Base-by-base conservation (phyloP, 2,888 invertebrate species). In the Tetramorium bicarinatum region DNA sequence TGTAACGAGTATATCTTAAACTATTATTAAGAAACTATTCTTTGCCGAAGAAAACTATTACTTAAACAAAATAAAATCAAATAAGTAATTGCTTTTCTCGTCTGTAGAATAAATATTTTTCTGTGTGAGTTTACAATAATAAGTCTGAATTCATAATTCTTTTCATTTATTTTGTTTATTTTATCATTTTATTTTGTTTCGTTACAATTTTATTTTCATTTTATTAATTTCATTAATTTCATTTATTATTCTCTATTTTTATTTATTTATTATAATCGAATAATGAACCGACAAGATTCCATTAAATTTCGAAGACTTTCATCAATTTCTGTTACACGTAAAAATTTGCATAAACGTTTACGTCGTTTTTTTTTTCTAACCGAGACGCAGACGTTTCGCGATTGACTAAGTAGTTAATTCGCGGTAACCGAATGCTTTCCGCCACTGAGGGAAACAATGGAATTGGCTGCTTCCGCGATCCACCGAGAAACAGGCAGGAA, bases 331-430 rank as follows among this genome's bases (percentile, higher is more conserved):
- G n/a, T 25, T n/a, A 21, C n/a, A n/a, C 1, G 29, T 76, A 47
- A 41, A 71, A 44, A 13, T 74, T 11, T 38, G 44, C 29, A 18
- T 76, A 44, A 76, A 64, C 41, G 49, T 52, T 41, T 13, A 76
- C 44, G 49, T 75, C 25, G 15, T 29, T 80, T 66, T 74, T 4
- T 56, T 79, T 59, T 0, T n/a, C 49, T n/a, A 44, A 25, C 13
- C 9, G 29, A 47, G 25, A 74, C 15, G 44, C 52, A 18, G 25
- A 74, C 62, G 34, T 52, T 54, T 76, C 13, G 44, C 76, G 44
- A 76, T 76, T 81, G 62, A 76, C 74, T 62, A 62, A 81, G 77
- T 62, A 72, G 41, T 59, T 72, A 81, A 81, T 81, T 81, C 81
- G 41, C 77, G 64, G 81, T 64, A 76, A 76, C 62, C 81, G 49